Percentiles rank a stretch among this genome's conserved stretches.
phyloP scores from a whole-genome alignment of 2,797 vertebrate species.

The Dryobates pubescens region DNA sequence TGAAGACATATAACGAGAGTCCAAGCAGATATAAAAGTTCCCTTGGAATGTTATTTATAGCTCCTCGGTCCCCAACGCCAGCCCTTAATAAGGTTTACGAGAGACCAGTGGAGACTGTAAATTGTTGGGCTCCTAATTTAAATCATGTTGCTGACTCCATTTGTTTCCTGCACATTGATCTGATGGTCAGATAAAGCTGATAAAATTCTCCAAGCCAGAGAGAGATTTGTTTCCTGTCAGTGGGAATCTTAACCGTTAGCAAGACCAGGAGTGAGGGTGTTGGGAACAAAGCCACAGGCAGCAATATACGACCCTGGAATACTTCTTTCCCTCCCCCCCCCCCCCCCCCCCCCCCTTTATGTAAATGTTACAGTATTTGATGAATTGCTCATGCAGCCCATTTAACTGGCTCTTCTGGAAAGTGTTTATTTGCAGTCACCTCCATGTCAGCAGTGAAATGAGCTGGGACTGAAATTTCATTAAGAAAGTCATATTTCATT shows the following conservation, averaged over 20 bases:
- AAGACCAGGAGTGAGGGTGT: constrained; percentile 54
- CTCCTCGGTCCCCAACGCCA: constrained; percentile 73
- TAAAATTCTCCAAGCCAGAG: constrained; percentile 67
- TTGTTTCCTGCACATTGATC: constrained; percentile 70
- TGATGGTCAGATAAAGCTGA: constrained; percentile 73
- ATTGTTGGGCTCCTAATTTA: constrained; percentile 71
- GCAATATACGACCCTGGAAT: constrained; percentile 53
- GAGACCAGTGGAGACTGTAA: constrained; percentile 73
- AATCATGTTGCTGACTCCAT: constrained; percentile 73
- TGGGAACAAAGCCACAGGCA: constrained; percentile 68
- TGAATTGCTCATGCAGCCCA: constrained; percentile 67
- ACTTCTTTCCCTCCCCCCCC: background rate
- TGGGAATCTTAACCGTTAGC: constrained; percentile 52
- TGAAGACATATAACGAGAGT: constrained; percentile 69
- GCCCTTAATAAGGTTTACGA: constrained; percentile 77
- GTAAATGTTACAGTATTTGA: constrained; percentile 47
- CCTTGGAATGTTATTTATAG: constrained; percentile 72
- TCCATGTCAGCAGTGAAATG: constrained; percentile 60
- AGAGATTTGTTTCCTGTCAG: constrained; percentile 68
- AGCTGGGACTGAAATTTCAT: constrained; percentile 75
- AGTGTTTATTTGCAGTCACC: constrained; percentile 71
- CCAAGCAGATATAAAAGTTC: constrained; percentile 75
- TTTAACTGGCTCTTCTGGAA: constrained; percentile 71
- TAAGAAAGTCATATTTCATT: constrained; percentile 75
- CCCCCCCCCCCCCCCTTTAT: background rate